Percentiles rank a stretch among this genome's conserved stretches.
phyloP scores from a whole-genome alignment of 2,797 vertebrate genomes.

The Hoplostethus atlanticus region DNA sequence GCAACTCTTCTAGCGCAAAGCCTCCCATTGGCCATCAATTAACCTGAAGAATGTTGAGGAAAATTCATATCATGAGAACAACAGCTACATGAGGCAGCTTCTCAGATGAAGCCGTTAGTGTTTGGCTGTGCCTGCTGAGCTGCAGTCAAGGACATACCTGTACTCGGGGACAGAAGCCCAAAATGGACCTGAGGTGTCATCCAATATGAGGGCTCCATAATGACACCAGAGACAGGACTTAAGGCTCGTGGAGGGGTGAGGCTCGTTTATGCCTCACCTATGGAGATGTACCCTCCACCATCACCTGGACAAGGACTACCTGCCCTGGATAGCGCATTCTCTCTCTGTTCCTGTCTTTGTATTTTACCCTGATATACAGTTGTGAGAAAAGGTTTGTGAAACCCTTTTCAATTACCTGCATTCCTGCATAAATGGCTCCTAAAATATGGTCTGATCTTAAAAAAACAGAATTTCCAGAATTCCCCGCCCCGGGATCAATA shows the following conservation, averaged over 20 bases:
- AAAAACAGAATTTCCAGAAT: too few relatives aligned
- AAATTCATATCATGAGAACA: conserved; percentile 47
- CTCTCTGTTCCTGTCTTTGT: conserved; percentile 3
- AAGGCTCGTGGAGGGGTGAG: conserved; percentile 33
- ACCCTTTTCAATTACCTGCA: too few relatives aligned
- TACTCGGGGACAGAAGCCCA: conserved; percentile 45
- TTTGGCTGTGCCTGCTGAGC: conserved; percentile 31
- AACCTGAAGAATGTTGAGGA: conserved; percentile 61
- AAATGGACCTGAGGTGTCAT: conserved; percentile 63
- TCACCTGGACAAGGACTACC: conserved; percentile 31
- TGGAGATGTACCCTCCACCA: conserved; percentile 11
- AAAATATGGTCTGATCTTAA: too few relatives aligned
- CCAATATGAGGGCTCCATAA: conserved; percentile 47
- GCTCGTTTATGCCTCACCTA: conserved; percentile 28
- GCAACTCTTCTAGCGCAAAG: conserved; percentile 53
- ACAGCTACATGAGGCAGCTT: conserved; percentile 45
- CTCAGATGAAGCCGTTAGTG: conserved; percentile 24
- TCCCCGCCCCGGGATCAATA: too few relatives aligned
- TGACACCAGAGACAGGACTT: conserved; percentile 48
- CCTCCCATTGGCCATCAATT: conserved; percentile 64
- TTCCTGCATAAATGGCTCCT: too few relatives aligned
- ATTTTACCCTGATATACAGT: background rate
- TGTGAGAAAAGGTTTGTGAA: too few relatives aligned
- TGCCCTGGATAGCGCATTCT: conserved; percentile 23
- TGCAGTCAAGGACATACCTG: conserved; percentile 47